phyloP scores from a whole-genome alignment of 2,888 invertebrate genomes.

The Cryptus viduatorius region DNA sequence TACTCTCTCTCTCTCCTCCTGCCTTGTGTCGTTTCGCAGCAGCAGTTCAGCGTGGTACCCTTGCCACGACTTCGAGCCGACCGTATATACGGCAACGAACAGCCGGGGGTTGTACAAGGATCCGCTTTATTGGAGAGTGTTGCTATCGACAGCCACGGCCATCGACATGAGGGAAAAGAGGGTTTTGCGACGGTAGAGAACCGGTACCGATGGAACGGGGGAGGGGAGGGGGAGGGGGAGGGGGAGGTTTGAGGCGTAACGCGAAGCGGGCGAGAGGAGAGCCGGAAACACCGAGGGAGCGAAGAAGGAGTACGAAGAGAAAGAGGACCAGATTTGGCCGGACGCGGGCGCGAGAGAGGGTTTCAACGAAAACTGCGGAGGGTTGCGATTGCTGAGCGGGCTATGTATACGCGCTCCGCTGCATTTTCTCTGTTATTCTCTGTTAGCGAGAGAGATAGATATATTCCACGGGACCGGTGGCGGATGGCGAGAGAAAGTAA shows the following conservation, averaged over 20 bases:
- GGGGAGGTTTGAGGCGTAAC: constrained; percentile 47
- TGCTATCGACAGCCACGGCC: constrained; percentile 80
- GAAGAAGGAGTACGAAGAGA: constrained; percentile 49
- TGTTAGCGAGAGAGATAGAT: constrained; percentile 30
- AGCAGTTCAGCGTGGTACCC: constrained; percentile 29
- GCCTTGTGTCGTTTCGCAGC: constrained; percentile 50
- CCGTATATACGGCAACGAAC: constrained; percentile 42
- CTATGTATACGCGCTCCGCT: constrained; percentile 77
- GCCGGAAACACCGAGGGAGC: constrained; percentile 24
- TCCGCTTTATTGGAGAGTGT: constrained; percentile 83
- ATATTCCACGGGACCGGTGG: constrained; percentile 72
- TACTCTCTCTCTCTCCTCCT: constrained; percentile 1
- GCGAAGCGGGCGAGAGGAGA: constrained; percentile 11
- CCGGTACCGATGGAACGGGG: constrained; percentile 35
- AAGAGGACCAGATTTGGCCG: constrained; percentile 53
- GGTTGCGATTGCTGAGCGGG: constrained; percentile 63
- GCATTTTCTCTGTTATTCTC: constrained; percentile 83
- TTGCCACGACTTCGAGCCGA: constrained; percentile 52
- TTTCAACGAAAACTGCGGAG: constrained; percentile 58
- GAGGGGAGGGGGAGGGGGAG: constrained; percentile 17
- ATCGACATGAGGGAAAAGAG: constrained; percentile 72
- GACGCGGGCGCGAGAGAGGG: constrained; percentile 46
- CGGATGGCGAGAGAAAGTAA: constrained; percentile 83
- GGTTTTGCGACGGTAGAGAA: constrained; percentile 30
- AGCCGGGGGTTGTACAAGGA: constrained; percentile 72